Base-by-base conservation (phyloP, 2,888 invertebrate species). In the Sturmia bella region DNA sequence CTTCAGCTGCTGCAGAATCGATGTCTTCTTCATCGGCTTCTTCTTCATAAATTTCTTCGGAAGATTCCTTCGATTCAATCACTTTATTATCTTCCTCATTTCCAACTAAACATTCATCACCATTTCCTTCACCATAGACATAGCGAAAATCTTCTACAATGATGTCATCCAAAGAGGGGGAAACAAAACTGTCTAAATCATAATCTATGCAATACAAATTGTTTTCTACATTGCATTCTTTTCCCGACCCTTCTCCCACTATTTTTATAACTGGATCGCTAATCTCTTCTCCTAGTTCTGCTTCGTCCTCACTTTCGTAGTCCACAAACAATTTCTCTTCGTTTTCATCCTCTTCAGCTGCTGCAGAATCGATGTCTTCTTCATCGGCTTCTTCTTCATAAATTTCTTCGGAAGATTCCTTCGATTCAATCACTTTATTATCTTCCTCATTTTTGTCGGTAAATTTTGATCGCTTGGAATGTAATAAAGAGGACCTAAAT, bases 251-350 rank as follows among this genome's bases (percentile, higher is more conserved):
- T 86, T 94, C 93, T 1, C 95, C 96, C 59, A 93, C 93, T 0
- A 96, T 92, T 86, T 94, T 89, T 92, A 96, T 92, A 4, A 94
- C 91, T 19, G 95, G 95, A 87, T 96, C 96, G 89, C 95, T 94
- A 86, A 96, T 94, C 63, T 93, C 93, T 86, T 94, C 94, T 32
- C 95, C 92, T 12, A 94, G 92, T 83, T 83, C 90, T 84, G 84
- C 85, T 74, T 87, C 86, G 11, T 86, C 86, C 11, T 86, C 87
- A 13, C 89, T 88, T 0, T 88, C 87, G n/a, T 86, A 85, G 68
- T 86, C 87, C 27, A 88, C 87, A 52, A 87, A 87, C 11, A 86
- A 86, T 59, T 87, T 87, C 4, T 86, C 86, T 45, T 87, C 87
- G 52, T 86, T 86, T 72, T 89, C 88, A 79, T 90, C 88, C 64